phyloP scores from a whole-genome alignment of 2,888 invertebrate genomes.

The Pristionchus japonicus region DNA sequence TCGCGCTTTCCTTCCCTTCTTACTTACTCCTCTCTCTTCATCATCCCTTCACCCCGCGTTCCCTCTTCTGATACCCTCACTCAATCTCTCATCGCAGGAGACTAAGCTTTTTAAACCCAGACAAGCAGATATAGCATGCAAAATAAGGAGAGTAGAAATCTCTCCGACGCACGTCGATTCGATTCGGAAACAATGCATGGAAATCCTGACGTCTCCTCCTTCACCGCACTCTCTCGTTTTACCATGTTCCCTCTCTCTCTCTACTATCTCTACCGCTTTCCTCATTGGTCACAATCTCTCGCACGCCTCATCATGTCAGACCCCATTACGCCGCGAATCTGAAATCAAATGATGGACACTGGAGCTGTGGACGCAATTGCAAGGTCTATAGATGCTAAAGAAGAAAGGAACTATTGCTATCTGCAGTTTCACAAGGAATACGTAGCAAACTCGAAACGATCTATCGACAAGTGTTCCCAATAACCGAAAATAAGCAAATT shows the following conservation, averaged over 20 bases:
- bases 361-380: background rate
- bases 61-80: background rate
- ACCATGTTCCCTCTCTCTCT: too few species aligned
- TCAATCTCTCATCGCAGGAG: background rate
- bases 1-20: background rate
- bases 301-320: background rate
- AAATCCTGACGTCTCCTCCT: background rate
- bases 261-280: background rate
- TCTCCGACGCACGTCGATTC: background rate
- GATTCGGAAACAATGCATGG: background rate
- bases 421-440: too few species aligned
- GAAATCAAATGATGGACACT: slow-evolving; percentile 20
- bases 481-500: too few species aligned
- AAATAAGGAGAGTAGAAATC: too few species aligned
- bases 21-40: background rate
- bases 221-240: background rate
- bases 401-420: too few species aligned
- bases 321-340: background rate
- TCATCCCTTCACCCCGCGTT: background rate
- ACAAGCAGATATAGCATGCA: too few species aligned
- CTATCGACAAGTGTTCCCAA: too few species aligned
- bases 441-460: too few species aligned
- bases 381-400: background rate
- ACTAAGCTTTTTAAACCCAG: too few species aligned
- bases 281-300: background rate